Conservation (phyloP, 2,888 invertebrate genomes). For the Acronicta aceris region DNA sequence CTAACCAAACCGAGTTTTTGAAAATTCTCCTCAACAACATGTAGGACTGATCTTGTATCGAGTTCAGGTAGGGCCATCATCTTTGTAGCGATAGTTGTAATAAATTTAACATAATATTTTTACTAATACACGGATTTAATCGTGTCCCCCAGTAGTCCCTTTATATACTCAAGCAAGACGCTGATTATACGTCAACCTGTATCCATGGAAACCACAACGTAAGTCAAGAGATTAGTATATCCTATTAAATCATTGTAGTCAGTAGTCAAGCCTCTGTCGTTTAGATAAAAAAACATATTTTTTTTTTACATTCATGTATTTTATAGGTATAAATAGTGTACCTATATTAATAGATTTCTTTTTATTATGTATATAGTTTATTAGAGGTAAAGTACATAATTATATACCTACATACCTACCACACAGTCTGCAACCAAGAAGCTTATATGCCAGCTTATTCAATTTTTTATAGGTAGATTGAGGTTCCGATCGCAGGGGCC, state of each 20-base stretch:
- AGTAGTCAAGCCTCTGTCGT: no score
- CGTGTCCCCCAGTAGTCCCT: neutral
- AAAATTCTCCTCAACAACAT: slow-evolving; percentile 84
- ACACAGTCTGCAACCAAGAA: neutral
- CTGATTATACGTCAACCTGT: slow-evolving; percentile 41
- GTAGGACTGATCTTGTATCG: slow-evolving; percentile 71
- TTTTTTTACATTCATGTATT: no score
- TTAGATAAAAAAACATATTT: no score
- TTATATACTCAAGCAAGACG: slow-evolving; percentile 20
- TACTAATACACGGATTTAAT: neutral
- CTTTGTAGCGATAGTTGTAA: neutral
- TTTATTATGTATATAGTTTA: no score
- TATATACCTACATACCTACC: neutral
- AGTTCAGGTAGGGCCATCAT: slow-evolving; percentile 73
- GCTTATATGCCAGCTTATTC: no score
- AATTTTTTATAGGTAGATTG: no score
- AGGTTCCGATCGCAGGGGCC: no score
- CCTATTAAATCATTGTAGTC: no score
- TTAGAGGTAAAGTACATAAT: no score
- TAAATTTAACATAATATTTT: slow-evolving; percentile 22
- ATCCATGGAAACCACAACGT: slow-evolving; percentile 40
- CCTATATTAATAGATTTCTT: no score
- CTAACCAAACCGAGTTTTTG: slow-evolving; percentile 73
- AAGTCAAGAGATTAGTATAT: neutral
- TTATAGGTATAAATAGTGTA: no score